These are phyloP conservation scores for Leptinotarsa haldemani DNA, from an alignment of 2,888 invertebrate genomes.

Conservation along the genomic window DNA sequence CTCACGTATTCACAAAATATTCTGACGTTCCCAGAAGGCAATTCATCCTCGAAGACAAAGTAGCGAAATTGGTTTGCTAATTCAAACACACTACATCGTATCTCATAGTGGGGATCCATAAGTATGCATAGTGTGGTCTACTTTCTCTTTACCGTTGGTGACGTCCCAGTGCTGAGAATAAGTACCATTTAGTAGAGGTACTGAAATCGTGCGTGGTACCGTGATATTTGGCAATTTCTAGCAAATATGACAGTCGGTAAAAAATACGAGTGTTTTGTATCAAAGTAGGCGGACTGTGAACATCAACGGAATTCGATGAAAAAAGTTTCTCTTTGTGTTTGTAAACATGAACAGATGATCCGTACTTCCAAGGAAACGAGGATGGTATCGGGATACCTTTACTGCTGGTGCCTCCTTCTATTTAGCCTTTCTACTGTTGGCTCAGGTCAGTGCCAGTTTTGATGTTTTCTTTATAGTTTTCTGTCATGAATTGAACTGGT, in stretches of 20 bases:
- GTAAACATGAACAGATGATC: constrained; percentile 33
- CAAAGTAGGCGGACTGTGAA: background rate
- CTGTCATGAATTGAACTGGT: too few species aligned
- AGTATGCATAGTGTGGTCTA: constrained; percentile 37
- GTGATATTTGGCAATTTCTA: constrained; percentile 5
- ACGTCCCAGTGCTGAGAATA: constrained; percentile 30
- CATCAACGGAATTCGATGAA: background rate
- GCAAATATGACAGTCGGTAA: constrained; percentile 14
- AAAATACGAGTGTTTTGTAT: constrained; percentile 7
- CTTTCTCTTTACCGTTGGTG: constrained; percentile 42
- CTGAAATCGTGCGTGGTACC: constrained; percentile 22
- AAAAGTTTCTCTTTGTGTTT: background rate
- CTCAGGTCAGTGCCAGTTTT: constrained; percentile 34
- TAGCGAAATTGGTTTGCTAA: constrained; percentile 34
- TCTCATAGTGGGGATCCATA: constrained; percentile 36
- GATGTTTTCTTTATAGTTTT: background rate
- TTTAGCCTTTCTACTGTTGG: constrained; percentile 31
- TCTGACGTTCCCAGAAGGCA: constrained; percentile 1
- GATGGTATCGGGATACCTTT: constrained; percentile 31
- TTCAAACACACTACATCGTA: constrained; percentile 23
- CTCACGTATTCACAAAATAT: background rate
- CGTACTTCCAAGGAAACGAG: constrained; percentile 5
- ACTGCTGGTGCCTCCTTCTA: constrained; percentile 25
- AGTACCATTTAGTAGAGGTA: constrained; percentile 24
- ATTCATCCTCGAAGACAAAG: constrained; percentile 26